Conservation (phyloP, 2,797 vertebrate genomes). For the Eulemur coronatus region DNA sequence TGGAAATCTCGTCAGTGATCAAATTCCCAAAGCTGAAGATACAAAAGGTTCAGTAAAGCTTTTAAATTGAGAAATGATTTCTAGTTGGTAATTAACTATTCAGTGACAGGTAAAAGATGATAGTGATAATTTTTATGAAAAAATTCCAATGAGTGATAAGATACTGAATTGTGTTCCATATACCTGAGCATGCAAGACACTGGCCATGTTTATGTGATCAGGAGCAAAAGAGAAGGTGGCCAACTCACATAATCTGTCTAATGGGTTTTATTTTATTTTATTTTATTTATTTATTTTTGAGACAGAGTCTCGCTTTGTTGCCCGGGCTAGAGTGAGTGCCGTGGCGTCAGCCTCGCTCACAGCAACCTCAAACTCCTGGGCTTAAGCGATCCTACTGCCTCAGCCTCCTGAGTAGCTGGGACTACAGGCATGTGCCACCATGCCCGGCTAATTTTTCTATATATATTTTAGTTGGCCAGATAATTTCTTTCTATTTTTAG, state of each 20-base stretch:
- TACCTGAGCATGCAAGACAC: background rate
- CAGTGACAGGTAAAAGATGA: background rate
- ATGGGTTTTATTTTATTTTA: too few relatives aligned
- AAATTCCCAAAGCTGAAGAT: background rate
- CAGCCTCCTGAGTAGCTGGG: too few relatives aligned
- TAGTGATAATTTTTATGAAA: slow-evolving; percentile 14
- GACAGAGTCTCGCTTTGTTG: too few relatives aligned
- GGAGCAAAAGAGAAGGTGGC: background rate
- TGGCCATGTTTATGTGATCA: background rate
- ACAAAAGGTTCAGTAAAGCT: slow-evolving; percentile 70
- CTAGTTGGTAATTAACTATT: slow-evolving; percentile 43
- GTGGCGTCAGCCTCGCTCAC: too few relatives aligned
- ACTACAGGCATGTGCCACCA: too few relatives aligned
- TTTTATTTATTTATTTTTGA: too few relatives aligned
- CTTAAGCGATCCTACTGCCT: too few relatives aligned
- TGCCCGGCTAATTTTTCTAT: too few relatives aligned
- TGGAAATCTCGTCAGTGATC: background rate
- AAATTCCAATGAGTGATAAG: background rate
- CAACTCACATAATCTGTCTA: background rate
- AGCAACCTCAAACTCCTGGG: too few relatives aligned
- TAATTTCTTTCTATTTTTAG: too few relatives aligned
- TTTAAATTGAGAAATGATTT: slow-evolving; percentile 40
- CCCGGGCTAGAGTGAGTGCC: too few relatives aligned
- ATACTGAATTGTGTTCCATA: background rate
- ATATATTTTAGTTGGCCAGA: too few relatives aligned